Evolutionary conservation across 2,113 vertebrate species (phyloP).

Genomic region (Eclectus roratus): DNA sequence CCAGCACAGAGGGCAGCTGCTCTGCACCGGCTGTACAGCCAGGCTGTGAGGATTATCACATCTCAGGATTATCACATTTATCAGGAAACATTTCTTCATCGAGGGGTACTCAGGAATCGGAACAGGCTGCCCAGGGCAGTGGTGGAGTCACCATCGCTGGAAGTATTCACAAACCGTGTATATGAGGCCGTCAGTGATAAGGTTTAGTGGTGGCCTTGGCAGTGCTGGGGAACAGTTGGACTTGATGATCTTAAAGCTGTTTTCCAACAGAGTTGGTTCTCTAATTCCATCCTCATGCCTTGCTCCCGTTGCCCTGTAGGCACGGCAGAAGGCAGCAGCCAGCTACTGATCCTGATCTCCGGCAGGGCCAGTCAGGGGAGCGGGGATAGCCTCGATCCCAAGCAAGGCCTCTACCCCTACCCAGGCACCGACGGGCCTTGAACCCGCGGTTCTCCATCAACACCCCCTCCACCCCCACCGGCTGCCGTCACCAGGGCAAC

Average conservation of each 20-base stretch:
- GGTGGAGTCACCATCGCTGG: rapidly evolving
- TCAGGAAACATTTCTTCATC: not conserved
- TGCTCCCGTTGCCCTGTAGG: not conserved
- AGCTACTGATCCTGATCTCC: too few species aligned
- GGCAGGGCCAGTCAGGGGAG: too few species aligned
- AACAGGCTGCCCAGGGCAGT: not conserved
- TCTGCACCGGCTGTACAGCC: not conserved
- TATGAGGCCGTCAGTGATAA: rapidly evolving
- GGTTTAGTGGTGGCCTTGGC: not conserved
- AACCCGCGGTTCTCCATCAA: not conserved
- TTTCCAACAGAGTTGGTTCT: not conserved
- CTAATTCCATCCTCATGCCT: rapidly evolving
- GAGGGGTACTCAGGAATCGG: not conserved
- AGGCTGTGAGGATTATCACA: not conserved
- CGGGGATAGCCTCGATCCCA: rapidly evolving
- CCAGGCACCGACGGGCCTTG: not conserved
- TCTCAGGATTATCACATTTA: not conserved
- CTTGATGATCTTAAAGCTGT: not conserved
- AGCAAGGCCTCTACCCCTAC: not conserved
- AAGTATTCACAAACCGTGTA: not conserved
- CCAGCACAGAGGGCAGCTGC: not conserved
- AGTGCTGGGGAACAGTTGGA: not conserved
- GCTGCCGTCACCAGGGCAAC: not conserved
- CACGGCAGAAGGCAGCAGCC: not conserved
- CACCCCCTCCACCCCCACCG: not conserved